Evolutionary conservation across 1,140 invertebrate genomes (phyloP), one percentile per base, ranked within the genome.

Genomic region (Gyrodactylus salaris): DNA sequence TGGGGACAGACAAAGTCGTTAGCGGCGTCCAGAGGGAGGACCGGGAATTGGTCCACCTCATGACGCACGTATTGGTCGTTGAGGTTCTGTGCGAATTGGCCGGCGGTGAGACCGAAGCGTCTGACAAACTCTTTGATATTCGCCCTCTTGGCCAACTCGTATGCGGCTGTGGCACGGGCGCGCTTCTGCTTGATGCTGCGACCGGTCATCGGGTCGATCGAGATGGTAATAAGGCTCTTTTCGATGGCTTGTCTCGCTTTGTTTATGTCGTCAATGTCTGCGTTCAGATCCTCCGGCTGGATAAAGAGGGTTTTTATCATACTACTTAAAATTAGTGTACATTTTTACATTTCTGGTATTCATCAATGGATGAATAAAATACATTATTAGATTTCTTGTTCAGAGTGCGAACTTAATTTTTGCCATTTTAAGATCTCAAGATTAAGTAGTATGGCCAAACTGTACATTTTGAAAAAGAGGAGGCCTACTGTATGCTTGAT

Each of bases 81-180:
- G 0, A 97, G 80, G 82, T 99, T 98, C 82, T 97, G 91, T 0
- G 89, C 92, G 81, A 94, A 96, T 78, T 97, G 87, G 78, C 93
- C 88, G 0, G 94, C 89, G 0, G 86, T 87, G n/a, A 99, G 80
- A 76, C 94, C 95, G 82, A 97, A 97, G 75, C 86, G 27, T 20
- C 68, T 70, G 20, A 76, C 78, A 7, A 79, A 24, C 2, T 74
- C 74, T 16, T 74, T 76, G 1, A 74, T n/a, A 22, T 73, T 70
- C 20, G 70, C 70, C 27, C 34, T 7, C n/a, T 54, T 54, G 34
- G 34, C 34, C n/a, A 54, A 54, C n/a, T 54, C 34, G n/a, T 54
- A 54, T 16, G 34, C 7, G 7, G 34, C 34, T 54, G 34, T 54
- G n/a, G 34, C n/a, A 16, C 34, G 34, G n/a, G 34, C 34, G n/a